Conservation (phyloP, 2,888 invertebrate species). For the Cataglyphis albicans region DNA sequence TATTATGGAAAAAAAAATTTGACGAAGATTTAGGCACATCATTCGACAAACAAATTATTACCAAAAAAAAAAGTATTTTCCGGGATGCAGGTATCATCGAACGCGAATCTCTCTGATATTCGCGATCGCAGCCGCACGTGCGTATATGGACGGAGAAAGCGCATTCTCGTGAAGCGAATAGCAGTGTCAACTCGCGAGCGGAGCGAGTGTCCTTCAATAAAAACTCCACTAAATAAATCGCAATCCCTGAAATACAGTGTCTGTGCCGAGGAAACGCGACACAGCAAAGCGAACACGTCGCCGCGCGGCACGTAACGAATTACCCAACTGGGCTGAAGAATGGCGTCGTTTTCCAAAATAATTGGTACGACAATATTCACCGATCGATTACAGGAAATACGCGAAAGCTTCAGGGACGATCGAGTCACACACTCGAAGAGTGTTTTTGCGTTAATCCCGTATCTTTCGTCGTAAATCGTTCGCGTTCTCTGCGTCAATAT, state of each 20-base stretch:
- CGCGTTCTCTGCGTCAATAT: slow-evolving; percentile 27
- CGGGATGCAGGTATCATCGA: not conserved
- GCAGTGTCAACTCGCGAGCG: slow-evolving; percentile 36
- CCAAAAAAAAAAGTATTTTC: slow-evolving; percentile 16
- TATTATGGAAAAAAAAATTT: not conserved
- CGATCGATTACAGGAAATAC: slow-evolving; percentile 48
- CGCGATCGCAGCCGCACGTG: slow-evolving; percentile 35
- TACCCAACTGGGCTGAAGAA: slow-evolving; percentile 42
- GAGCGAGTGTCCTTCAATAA: slow-evolving; percentile 20
- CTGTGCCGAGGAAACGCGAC: slow-evolving; percentile 46
- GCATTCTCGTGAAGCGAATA: slow-evolving; percentile 59
- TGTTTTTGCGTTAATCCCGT: slow-evolving; percentile 34
- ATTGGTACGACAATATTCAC: slow-evolving; percentile 51
- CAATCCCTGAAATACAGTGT: slow-evolving; percentile 28
- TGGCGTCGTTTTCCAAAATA: slow-evolving; percentile 55
- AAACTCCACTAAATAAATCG: slow-evolving; percentile 51
- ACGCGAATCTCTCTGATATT: slow-evolving; percentile 18
- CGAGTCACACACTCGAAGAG: not conserved
- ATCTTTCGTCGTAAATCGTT: slow-evolving; percentile 17
- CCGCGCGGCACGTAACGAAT: slow-evolving; percentile 49
- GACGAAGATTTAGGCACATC: slow-evolving; percentile 11
- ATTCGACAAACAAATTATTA: slow-evolving; percentile 7
- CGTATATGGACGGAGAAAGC: slow-evolving; percentile 70
- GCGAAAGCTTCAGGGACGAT: slow-evolving; percentile 18
- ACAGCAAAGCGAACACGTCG: slow-evolving; percentile 45